These are phyloP conservation scores for Pipistrellus pipistrellus DNA, from an alignment of 2,797 vertebrate species.

Conservation along the genomic window DNA sequence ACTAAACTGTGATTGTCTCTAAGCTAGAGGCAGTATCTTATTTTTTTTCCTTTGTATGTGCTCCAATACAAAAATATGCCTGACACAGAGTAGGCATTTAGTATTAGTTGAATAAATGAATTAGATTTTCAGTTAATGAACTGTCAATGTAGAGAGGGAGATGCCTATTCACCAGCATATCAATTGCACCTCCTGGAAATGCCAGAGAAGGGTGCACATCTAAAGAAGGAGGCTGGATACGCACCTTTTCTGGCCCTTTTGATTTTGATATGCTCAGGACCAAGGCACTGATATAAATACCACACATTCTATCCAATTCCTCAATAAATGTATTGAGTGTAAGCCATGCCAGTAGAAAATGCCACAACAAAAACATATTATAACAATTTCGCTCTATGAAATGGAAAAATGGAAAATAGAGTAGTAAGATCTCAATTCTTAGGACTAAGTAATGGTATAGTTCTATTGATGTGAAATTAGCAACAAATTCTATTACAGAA, in stretches of 20 bases:
- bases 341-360: background rate
- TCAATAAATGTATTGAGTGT: background rate
- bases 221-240: background rate
- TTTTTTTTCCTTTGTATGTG: background rate
- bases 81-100: background rate
- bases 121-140: background rate
- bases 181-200: background rate
- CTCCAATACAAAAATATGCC: background rate
- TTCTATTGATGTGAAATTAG: background rate
- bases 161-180: background rate
- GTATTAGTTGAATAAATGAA: background rate
- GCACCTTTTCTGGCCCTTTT: background rate
- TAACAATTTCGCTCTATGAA: background rate
- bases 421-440: no score
- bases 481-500: background rate
- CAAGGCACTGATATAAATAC: background rate
- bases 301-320: background rate
- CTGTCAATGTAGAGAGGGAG: background rate
- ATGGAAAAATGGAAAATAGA: background rate
- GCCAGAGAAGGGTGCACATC: background rate
- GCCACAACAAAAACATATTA: background rate
- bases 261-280: background rate
- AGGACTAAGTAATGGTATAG: no score
- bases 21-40: background rate
- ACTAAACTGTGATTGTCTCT: background rate